A percentile compares a stretch with the other conserved stretches of the same genome.
These are phyloP conservation scores for Metellina segmentata DNA, from an alignment of 2,888 invertebrate genomes.

Conservation along the genomic window DNA sequence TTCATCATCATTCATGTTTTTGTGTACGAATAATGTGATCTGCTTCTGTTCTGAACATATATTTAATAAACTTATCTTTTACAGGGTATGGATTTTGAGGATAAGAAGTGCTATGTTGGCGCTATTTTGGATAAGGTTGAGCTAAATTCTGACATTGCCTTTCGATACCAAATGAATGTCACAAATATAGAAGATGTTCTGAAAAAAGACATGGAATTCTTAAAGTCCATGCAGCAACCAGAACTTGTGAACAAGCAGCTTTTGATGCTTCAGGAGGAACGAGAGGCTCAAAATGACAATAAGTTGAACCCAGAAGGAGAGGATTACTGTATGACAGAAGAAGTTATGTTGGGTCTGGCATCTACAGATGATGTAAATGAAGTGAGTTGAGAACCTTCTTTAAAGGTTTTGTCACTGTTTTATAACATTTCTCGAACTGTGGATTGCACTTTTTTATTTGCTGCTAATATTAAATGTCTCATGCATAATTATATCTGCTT, in stretches of 20 bases:
- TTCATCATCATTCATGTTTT: no score
- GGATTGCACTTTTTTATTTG: no score
- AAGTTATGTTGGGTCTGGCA: conserved; percentile 53
- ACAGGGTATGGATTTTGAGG: conserved; percentile 68
- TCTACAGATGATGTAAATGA: conserved; percentile 65
- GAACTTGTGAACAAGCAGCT: conserved; percentile 71
- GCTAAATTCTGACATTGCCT: conserved; percentile 57
- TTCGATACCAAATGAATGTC: conserved; percentile 62
- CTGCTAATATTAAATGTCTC: no score
- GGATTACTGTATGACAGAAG: conserved; percentile 48
- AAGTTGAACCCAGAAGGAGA: conserved; percentile 10
- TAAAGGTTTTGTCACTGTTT: not conserved
- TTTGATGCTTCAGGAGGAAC: conserved; percentile 58
- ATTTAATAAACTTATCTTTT: not conserved
- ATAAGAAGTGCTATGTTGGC: conserved; percentile 15
- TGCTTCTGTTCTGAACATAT: no score
- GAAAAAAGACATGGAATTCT: conserved; percentile 65
- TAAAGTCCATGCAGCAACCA: conserved; percentile 71
- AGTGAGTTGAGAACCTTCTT: conserved; percentile 30
- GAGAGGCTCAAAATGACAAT: conserved; percentile 47
- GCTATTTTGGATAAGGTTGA: conserved; percentile 50
- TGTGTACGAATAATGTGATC: no score
- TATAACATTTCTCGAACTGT: no score
- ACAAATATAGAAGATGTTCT: conserved; percentile 65
- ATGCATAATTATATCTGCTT: no score